Evolutionary conservation across 1,140 invertebrate genomes (phyloP), one percentile per base, ranked within the genome.

Genomic region (Lordiphosa clarofinis): DNA sequence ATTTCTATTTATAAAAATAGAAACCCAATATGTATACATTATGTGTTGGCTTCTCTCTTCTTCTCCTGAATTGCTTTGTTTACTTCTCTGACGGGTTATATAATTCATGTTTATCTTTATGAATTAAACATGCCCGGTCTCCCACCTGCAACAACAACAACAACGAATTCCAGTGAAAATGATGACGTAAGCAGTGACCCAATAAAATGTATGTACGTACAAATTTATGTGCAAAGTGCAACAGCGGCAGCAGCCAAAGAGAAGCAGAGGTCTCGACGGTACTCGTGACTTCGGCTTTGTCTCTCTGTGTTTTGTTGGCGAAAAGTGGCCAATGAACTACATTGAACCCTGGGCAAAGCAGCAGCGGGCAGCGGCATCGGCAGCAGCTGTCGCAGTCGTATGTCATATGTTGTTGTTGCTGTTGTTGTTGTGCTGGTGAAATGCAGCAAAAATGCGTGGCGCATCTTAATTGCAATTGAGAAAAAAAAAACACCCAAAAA

Each of bases 301-400:
- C 61, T 70, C 56, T 56, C 9, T 46, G 35, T n/a, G 56, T 56
- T 9, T 62, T 48, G 58, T 62, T 63, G 50, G 64, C 59, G 53
- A 72, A 72, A 72, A 72, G 59, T 72, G 69, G 69, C 64, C 69
- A 72, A 72, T 72, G 65, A 72, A 72, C 69, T 72, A 64, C 69
- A 72, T 72, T 72, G 69, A 72, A 72, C 69, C 69, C 66, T 72
- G 59, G 56, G 43, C 43, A 46, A 46, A 46, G 21, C 42, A 44
- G 62, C 62, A 59, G 47, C 42, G 52, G 46, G n/a, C n/a, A n/a
- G n/a, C n/a, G n/a, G n/a, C n/a, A n/a, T n/a, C n/a, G n/a, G n/a
- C 42, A 48, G 46, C 31, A 35, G 33, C 28, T 48, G 28, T 48
- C 33, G 31, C 48, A 38, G 33, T 46, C 11, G 43, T 46, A 46